A percentile compares a stretch with the other conserved stretches of the same genome.
phyloP scores from a whole-genome alignment of 2,888 invertebrate genomes.

The Scrobipalpa atriplicella region DNA sequence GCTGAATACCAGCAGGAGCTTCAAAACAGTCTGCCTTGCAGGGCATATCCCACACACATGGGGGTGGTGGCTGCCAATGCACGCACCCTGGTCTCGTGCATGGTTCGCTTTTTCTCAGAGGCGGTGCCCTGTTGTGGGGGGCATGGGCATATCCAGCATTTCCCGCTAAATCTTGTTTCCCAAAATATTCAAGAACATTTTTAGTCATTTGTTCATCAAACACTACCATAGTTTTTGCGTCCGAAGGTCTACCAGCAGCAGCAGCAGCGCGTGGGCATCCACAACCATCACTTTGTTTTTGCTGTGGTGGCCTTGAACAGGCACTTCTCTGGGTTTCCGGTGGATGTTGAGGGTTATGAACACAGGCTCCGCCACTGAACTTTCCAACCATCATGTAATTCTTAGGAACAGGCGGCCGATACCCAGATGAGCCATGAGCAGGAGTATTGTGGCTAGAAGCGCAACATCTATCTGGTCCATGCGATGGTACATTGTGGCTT shows the following conservation, averaged over 20 bases:
- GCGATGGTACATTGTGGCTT: neutral
- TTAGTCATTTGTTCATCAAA: constrained; percentile 59
- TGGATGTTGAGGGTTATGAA: constrained; percentile 10
- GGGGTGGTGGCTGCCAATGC: constrained; percentile 70
- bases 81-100: constrained; percentile 68
- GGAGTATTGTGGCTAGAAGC: no score
- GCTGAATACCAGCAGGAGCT: constrained; percentile 57
- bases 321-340: constrained; percentile 6
- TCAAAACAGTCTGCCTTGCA: constrained; percentile 76
- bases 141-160: constrained; percentile 53
- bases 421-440: neutral
- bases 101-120: constrained; percentile 51
- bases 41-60: constrained; percentile 69
- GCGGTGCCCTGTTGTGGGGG: constrained; percentile 35
- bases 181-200: constrained; percentile 51
- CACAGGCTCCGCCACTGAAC: constrained; percentile 6
- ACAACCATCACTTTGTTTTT: neutral
- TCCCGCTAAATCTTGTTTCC: constrained; percentile 39
- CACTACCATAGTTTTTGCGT: constrained; percentile 41
- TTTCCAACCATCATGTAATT: neutral
- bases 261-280: neutral
- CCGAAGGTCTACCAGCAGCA: constrained; percentile 37
- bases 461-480: no score
- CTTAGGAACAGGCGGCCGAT: neutral
- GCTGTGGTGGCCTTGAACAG: neutral